A percentile compares a stretch with the other conserved stretches of the same genome.
phyloP scores from a whole-genome alignment of 2,888 invertebrate genomes.

The Strigamia crassipes region DNA sequence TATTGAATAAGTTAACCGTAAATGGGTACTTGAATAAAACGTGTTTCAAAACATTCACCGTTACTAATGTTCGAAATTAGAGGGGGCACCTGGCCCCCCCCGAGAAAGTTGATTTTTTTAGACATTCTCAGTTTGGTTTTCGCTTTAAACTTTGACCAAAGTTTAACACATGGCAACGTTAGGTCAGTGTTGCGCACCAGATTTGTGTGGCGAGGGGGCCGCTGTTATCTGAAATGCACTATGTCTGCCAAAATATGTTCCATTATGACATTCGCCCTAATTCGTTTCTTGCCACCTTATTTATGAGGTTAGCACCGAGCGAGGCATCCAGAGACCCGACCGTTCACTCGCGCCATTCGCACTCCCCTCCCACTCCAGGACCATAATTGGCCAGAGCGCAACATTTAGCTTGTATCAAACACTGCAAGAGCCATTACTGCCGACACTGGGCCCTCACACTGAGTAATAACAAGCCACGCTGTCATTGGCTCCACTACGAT shows the following conservation, averaged over 20 bases:
- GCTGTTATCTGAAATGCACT: slow-evolving; percentile 26
- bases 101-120: too few relatives aligned
- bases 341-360: not conserved
- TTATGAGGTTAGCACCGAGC: slow-evolving; percentile 22
- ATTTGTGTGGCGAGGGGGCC: slow-evolving; percentile 3
- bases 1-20: too few relatives aligned
- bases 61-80: too few relatives aligned
- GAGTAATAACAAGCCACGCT: slow-evolving; percentile 26
- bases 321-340: not conserved
- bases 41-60: too few relatives aligned
- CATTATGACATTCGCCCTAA: slow-evolving; percentile 30
- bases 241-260: slow-evolving; percentile 26
- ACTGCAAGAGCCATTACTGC: slow-evolving; percentile 30
- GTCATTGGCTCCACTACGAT: slow-evolving; percentile 17
- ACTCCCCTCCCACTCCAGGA: not conserved
- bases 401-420: slow-evolving; percentile 30
- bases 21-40: too few relatives aligned
- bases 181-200: not conserved
- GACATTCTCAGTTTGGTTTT: not conserved
- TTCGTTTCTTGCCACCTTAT: slow-evolving; percentile 30
- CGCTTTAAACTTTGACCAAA: not conserved
- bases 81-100: too few relatives aligned
- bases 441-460: slow-evolving; percentile 27
- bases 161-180: not conserved
- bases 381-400: slow-evolving; percentile 30